Conservation (phyloP, 2,113 vertebrate species). For the Cebidichthys violaceus region DNA sequence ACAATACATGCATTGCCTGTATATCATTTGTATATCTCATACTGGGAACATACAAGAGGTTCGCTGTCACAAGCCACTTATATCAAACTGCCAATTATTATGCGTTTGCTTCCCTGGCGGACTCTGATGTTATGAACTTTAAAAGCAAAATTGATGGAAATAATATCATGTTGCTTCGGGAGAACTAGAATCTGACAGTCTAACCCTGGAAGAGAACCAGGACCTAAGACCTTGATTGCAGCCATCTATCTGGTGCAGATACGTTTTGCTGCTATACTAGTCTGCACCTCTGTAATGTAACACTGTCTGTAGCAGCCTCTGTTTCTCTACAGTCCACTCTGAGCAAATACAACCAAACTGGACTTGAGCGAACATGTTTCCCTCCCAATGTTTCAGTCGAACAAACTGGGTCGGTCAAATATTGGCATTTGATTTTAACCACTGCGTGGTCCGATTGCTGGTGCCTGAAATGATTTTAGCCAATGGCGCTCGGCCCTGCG, state of each 20-base stretch:
- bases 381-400: slow-evolving; percentile 22
- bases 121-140: background rate
- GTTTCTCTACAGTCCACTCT: slow-evolving; percentile 20
- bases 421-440: slow-evolving; percentile 52
- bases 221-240: slow-evolving; percentile 45
- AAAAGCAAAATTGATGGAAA: background rate
- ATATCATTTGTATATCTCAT: background rate
- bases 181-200: background rate
- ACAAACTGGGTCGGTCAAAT: slow-evolving; percentile 47
- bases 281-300: background rate
- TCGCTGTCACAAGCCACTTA: background rate
- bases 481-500: background rate
- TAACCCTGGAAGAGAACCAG: slow-evolving; percentile 6
- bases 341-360: slow-evolving; percentile 32
- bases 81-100: background rate
- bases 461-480: slow-evolving; percentile 30
- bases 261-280: slow-evolving; percentile 30
- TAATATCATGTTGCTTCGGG: background rate
- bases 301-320: background rate
- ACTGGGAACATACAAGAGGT: background rate
- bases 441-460: slow-evolving; percentile 10
- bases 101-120: background rate
- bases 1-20: background rate
- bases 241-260: slow-evolving; percentile 36
- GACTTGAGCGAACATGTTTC: slow-evolving; percentile 29